Evolutionary conservation across 2,888 invertebrate species (phyloP), one percentile per base, ranked within the genome.

Genomic region (Perizoma flavofasciatum): DNA sequence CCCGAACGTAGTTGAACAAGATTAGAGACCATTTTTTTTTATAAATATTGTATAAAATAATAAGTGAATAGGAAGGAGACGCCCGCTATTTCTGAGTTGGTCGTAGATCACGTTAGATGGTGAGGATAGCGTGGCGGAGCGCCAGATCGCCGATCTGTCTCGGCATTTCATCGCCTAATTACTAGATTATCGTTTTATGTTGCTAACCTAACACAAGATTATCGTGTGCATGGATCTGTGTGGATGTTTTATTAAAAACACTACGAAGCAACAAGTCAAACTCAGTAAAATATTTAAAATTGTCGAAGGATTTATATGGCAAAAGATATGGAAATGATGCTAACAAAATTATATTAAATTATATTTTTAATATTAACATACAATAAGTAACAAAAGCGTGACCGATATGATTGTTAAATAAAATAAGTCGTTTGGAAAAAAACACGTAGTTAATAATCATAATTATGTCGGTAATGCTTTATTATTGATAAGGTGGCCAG

Each of bases 101-200:
- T 76, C 84, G 83, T 89, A 89, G 83, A 89, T 88, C 89, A 87
- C 85, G 80, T 69, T 78, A 90, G 90, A 92, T 91, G 88, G 77
- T 83, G 81, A 78, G 76, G 91, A 90, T 89, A 88, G 66, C 51
- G 79, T 88, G 91, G 89, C 89, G 67, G 61, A 65, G 77, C 70
- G 91, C 91, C 91, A 92, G 86, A 89, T 89, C 88, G 75, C 76
- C 71, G 83, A 85, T 85, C 77, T 66, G 71, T 68, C 72, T 70
- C 74, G 72, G 73, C 77, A 80, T 81, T 81, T 79, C 78, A 74
- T 81, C 83, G 79, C 77, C 84, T 85, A 85, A 85, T 85, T 85
- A 84, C 82, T 74, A 74, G 75, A 79, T 73, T 73, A 73, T 66
- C 70, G 66, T 72, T 69, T 66, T 71, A 71, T 70, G 75, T 78